Base-by-base conservation (phyloP, 2,797 vertebrate species). In the Avahi laniger region DNA sequence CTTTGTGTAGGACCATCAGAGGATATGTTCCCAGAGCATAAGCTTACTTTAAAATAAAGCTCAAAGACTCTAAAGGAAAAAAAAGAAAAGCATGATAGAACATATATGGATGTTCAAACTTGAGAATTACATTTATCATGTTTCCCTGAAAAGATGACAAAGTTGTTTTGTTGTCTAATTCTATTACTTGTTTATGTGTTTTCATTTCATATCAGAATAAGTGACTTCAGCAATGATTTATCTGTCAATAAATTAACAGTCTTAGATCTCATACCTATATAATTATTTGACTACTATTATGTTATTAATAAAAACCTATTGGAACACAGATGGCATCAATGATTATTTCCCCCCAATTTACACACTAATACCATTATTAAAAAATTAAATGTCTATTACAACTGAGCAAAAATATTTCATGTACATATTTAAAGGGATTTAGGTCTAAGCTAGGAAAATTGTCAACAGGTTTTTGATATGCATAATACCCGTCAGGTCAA, bases 21-120 rank as follows among this genome's bases (percentile, higher is more conserved):
- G 33, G 57, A 7, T 72, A 94, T 57, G 43, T 46, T 57, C n/a
- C 65, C 65, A 91, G 65, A n/a, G 22, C 33, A 81, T 33, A 78
- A 61, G n/a, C 17, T 89, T 61, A 83, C 28, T 59, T 72, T 43
- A 54, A 90, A 96, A 73, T 50, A 63, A 91, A 94, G n/a, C n/a
- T 69, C 18, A 86, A n/a, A 50, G 2, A 80, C 46, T 41, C 85
- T 30, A 52, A 41, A n/a, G 48, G 46, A 78, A 81, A 83, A 41
- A 78, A 81, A 83, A 41, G 5, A 50, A 26, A 30, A 2, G 6
- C 22, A 30, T 52, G 43, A 81, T 13, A 80, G 70, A 92, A 59
- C n/a, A 54, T 1, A 28, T 5, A 65, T 10, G 26, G 20, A 61
- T 73, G 91, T 94, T 93, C 54, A 54, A n/a, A 93, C 75, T 33